Evolutionary conservation across 1,140 invertebrate genomes (phyloP).

Genomic region (Pseudomyrmex sp.): DNA sequence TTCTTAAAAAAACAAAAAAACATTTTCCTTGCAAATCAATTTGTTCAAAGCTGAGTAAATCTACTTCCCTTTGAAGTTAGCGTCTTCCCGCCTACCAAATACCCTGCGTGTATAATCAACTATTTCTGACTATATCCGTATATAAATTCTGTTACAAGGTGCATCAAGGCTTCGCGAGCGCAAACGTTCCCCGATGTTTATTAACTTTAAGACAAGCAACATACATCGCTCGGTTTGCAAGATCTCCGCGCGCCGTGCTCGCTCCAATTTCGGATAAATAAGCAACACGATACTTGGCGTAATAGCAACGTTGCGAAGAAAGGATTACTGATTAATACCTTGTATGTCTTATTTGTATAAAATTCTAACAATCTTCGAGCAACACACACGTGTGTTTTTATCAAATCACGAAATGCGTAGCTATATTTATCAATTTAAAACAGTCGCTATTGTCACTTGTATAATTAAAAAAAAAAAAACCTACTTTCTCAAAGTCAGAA

Average conservation of each 20-base stretch:
- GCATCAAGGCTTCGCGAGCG: constrained; percentile 39
- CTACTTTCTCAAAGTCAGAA: too few species aligned
- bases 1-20: background rate
- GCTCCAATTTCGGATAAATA: constrained; percentile 23
- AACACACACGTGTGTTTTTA: background rate
- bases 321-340: constrained; percentile 22
- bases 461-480: background rate
- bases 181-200: constrained; percentile 23
- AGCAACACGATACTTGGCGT: background rate
- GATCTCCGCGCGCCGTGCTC: background rate
- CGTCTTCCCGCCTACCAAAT: constrained; percentile 18
- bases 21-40: background rate
- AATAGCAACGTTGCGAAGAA: constrained; percentile 18
- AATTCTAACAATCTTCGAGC: background rate
- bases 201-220: constrained; percentile 28
- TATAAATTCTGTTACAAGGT: constrained; percentile 32
- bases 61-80: background rate
- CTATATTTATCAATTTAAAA: constrained; percentile 1
- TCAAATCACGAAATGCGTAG: background rate
- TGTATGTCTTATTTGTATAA: background rate
- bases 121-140: constrained; percentile 3
- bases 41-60: background rate
- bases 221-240: constrained; percentile 16
- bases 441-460: background rate
- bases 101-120: constrained; percentile 20